These are phyloP conservation scores for Alligator sinensis DNA, from an alignment of 2,113 vertebrate genomes.

Conservation along the genomic window DNA sequence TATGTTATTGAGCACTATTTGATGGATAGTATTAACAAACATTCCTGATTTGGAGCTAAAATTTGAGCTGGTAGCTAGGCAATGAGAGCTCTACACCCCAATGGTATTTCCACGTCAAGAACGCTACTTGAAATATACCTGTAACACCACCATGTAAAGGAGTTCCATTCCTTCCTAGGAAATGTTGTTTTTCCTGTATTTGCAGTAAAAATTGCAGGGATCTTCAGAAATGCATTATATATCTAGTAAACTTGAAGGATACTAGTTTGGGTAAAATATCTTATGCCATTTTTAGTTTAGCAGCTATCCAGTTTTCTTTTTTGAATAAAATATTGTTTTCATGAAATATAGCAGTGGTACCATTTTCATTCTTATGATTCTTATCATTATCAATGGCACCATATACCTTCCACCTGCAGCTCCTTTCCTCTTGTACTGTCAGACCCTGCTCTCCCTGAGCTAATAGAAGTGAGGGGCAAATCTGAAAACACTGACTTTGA, in stretches of 20 bases:
- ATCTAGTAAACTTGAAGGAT: background rate
- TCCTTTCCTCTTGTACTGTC: too few species aligned
- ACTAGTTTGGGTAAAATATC: background rate
- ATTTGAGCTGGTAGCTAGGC: background rate
- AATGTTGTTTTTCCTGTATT: background rate
- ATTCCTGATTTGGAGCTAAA: background rate
- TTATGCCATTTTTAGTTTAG: background rate
- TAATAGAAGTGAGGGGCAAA: too few species aligned
- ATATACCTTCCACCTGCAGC: too few species aligned
- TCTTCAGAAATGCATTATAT: background rate
- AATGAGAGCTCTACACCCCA: background rate
- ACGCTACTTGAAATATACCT: background rate
- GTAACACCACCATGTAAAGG: accelerated
- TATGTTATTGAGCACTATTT: background rate
- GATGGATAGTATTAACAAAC: background rate
- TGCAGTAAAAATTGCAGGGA: background rate
- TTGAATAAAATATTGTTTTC: background rate
- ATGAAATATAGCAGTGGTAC: background rate
- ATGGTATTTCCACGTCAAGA: background rate
- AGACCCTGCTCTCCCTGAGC: too few species aligned
- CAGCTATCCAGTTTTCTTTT: background rate
- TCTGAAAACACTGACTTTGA: too few species aligned
- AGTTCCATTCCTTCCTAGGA: background rate
- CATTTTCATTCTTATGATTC: background rate
- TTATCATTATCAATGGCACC: too few species aligned